A percentile compares a stretch with the other conserved stretches of the same genome.
phyloP scores from a whole-genome alignment of 2,797 vertebrate species.

The Schizothorax lantsangensis region DNA sequence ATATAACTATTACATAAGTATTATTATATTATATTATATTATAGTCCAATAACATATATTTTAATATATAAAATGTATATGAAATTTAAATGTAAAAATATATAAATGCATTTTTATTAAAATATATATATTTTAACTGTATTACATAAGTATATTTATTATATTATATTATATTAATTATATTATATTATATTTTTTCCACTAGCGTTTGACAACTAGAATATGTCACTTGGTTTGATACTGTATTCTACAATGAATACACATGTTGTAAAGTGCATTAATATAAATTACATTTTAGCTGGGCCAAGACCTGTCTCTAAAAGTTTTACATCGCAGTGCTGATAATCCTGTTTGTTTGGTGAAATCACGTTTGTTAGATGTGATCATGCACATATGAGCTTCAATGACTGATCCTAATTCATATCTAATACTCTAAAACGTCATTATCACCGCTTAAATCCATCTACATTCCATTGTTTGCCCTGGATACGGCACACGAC shows the following conservation, averaged over 20 bases:
- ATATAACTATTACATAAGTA: no score
- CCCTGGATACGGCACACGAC: conserved; percentile 54
- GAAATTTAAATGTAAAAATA: no score
- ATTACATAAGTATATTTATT: neutral
- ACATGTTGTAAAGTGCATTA: neutral
- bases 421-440: conserved; percentile 62
- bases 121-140: neutral
- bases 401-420: conserved; percentile 62
- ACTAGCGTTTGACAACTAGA: neutral
- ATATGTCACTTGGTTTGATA: neutral
- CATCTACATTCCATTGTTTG: conserved; percentile 64
- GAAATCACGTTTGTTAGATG: conserved; percentile 29
- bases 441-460: conserved; percentile 60
- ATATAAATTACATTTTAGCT: neutral
- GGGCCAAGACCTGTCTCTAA: neutral
- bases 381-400: conserved; percentile 44
- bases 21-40: no score
- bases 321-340: neutral
- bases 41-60: no score
- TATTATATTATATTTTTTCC: neutral
- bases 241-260: neutral
- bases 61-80: no score
- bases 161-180: neutral
- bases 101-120: no score
- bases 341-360: conserved; percentile 45